phyloP scores from a whole-genome alignment of 2,113 vertebrate species.

The Thinocorus orbignyianus region DNA sequence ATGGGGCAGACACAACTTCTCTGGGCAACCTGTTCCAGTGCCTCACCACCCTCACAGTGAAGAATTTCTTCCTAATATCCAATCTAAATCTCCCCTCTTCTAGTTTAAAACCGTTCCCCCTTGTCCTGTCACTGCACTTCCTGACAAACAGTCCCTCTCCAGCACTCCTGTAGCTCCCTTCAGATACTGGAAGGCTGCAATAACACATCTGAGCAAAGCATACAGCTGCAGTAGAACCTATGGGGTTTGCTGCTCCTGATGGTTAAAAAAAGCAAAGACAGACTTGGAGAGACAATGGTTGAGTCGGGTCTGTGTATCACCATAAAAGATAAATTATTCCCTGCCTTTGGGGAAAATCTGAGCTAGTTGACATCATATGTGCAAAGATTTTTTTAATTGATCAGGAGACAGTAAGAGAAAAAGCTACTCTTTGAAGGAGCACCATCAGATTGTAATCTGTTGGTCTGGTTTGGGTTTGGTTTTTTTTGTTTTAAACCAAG shows the following conservation, averaged over 20 bases:
- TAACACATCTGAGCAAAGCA: not conserved
- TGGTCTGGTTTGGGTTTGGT: not conserved
- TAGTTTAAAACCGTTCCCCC: too few relatives aligned
- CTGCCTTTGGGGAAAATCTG: slow-evolving; percentile 31
- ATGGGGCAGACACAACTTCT: too few relatives aligned
- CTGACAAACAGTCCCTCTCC: too few relatives aligned
- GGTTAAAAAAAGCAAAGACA: not conserved
- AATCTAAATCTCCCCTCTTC: too few relatives aligned
- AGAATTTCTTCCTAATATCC: too few relatives aligned
- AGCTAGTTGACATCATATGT: not conserved
- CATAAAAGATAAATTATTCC: slow-evolving; percentile 14
- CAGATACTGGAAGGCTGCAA: too few relatives aligned
- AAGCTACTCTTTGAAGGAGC: not conserved
- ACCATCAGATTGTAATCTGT: not conserved
- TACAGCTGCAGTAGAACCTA: not conserved
- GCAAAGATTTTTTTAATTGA: slow-evolving; percentile 40
- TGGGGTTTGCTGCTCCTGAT: not conserved
- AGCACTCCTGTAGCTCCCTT: too few relatives aligned
- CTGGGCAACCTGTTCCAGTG: too few relatives aligned
- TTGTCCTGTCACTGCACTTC: too few relatives aligned
- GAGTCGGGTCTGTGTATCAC: not conserved
- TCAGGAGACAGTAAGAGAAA: not conserved
- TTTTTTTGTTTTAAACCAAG: not conserved
- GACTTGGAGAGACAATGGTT: not conserved
- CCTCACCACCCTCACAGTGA: too few relatives aligned